Conservation (phyloP, 2,888 invertebrate species). For the Epinotia bilunana region DNA sequence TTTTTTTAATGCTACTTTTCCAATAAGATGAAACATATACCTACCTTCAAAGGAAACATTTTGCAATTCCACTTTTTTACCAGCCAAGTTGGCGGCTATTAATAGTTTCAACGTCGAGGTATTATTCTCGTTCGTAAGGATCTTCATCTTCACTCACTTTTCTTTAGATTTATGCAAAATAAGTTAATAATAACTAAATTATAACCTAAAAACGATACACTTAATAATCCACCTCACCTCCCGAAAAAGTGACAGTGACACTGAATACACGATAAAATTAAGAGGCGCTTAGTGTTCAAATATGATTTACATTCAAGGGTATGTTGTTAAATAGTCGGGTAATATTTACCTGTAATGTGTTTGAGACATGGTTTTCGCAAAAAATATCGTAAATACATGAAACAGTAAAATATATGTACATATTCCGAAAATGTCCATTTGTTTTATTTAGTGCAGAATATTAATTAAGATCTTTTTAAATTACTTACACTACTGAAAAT, state of each 20-base stretch:
- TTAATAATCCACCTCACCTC: conserved; percentile 41
- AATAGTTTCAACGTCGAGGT: conserved; percentile 90
- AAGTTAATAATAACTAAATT: conserved; percentile 36
- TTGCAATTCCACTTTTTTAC: conserved; percentile 84
- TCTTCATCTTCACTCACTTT: conserved; percentile 84
- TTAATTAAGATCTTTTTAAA: too few relatives aligned
- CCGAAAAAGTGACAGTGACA: conserved; percentile 38
- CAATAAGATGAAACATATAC: conserved; percentile 28
- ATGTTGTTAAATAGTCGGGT: conserved; percentile 13
- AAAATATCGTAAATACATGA: neutral
- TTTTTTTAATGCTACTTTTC: conserved; percentile 33
- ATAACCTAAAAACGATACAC: conserved; percentile 32
- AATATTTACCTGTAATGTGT: conserved; percentile 24
- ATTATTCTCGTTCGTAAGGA: conserved; percentile 91
- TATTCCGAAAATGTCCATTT: too few relatives aligned
- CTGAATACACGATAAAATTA: neutral
- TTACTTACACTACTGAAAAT: neutral
- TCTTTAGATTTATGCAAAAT: conserved; percentile 36
- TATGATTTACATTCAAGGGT: too few relatives aligned
- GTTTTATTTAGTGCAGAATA: too few relatives aligned
- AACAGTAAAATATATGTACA: too few relatives aligned
- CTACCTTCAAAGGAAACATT: conserved; percentile 86
- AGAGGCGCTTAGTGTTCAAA: too few relatives aligned
- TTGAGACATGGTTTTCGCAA: neutral
- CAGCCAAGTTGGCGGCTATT: conserved; percentile 87